Base-by-base conservation (phyloP, 2,797 vertebrate genomes). In the Tympanoctomys barrerae region DNA sequence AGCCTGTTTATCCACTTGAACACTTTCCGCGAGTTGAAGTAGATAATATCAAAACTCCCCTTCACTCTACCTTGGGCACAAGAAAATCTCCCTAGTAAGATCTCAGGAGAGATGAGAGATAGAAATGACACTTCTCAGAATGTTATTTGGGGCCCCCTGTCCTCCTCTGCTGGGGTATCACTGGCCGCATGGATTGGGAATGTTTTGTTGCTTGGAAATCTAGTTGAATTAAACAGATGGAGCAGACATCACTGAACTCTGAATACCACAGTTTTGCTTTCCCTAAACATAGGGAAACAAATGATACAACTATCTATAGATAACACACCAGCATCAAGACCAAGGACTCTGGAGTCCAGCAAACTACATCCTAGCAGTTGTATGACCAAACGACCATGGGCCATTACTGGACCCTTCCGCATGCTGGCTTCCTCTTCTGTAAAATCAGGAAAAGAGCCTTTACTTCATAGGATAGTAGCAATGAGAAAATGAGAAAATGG, bases 81-180 rank as follows among this genome's bases (percentile, higher is more conserved):
- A 95, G 33, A 82, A 89, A 66, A 89, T 42, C 82, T 71, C 22
- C 19, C 68, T n/a, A 33, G 28, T 28, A 10, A 81, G 62, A n/a
- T 33, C 54, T 89, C 42, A 36, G 71, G 26, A 13, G 0, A 18
- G 52, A 14, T 33, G 71, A 82, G 13, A 52, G 46, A 82, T 68
- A 14, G 49, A 86, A 52, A 82, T 24, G 78, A 22, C n/a, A 77
- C 52, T 73, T 83, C 68, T 22, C 92, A 85, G 64, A 46, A 68
- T 3, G 14, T 18, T n/a, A 79, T 59, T 91, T 68, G 2, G 2
- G 46, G n/a, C 46, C 31, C 31, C 57, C 89, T 36, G 12, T 62
- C 96, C 96, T 68, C 54, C 66, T 94, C 54, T 86, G 68, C 19
- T 49, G 79, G 77, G 62, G 75, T 42, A 64, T 81, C 52, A 18